Evolutionary conservation across 2,888 invertebrate species (phyloP), one percentile per base, ranked within the genome.

Genomic region (Dysmachus trigonus): DNA sequence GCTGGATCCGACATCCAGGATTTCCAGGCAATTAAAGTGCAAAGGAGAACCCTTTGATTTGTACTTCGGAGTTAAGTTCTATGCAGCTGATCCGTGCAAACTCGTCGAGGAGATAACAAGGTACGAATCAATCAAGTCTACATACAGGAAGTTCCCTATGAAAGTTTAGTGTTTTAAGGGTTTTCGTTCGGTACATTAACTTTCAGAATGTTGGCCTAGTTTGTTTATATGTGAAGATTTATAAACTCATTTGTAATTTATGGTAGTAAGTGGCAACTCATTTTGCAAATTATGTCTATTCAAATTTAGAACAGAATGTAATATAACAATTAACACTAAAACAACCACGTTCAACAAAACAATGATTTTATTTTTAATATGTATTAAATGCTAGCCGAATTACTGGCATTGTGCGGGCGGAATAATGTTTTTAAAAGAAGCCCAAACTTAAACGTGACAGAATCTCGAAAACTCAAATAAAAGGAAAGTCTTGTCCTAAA

Each of bases 41-140:
- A 93, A 93, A 79, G 89, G 90, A 87, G 94, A 94, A 90, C 95
- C 96, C 41, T 96, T 96, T 92, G 98, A 97, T 86, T 95, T 98
- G 89, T 98, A 98, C 93, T 98, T 99, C 91, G 98, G 98, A 86
- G 98, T 99, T 88, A 98, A 98, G 93, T 99, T 98, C 93, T 99
- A 99, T 93, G 98, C 98, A 2, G 97, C 97, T 0, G 98, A 99
- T 93, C 98, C 98, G 0, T 98, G 98, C 93, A 98, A 98, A 92
- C 94, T 99, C 87, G 94, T 97, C 87, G 98, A 98, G 93, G 98
- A 99, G 93, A 98, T 98, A 90, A 98, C 98, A 87, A 95, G 98
- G 98, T 98, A 93, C 89, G 90, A 88, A 79, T 53, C 31, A 35
- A 62, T 51, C 13, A 47, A 81, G 35, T 77, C 5, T 38, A 22